These are phyloP conservation scores for Drosophila robusta DNA, from an alignment of 2,888 invertebrate genomes.

Conservation along the genomic window DNA sequence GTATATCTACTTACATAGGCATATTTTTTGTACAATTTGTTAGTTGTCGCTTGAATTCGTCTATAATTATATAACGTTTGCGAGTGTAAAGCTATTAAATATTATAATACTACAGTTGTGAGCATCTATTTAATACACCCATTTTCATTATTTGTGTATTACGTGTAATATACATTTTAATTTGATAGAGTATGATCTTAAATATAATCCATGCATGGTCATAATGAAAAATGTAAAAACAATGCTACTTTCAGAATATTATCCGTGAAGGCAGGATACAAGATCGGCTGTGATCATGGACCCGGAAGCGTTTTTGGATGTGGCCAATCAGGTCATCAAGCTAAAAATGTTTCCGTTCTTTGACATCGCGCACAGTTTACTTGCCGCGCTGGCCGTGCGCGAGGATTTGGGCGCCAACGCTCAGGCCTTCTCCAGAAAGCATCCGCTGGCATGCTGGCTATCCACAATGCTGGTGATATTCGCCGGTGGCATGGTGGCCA, in stretches of 20 bases:
- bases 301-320: constrained; percentile 97
- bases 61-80: constrained; percentile 52
- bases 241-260: constrained; percentile 37
- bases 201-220: neutral
- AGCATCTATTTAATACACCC: neutral
- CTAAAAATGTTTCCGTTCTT: constrained; percentile 99
- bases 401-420: constrained; percentile 97
- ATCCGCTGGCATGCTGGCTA: constrained; percentile 98
- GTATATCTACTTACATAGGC: constrained; percentile 14
- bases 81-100: neutral
- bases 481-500: constrained; percentile 98
- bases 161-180: neutral
- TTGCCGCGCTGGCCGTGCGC: constrained; percentile 96
- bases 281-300: constrained; percentile 88
- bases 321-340: constrained; percentile 99
- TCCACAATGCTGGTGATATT: constrained; percentile 99
- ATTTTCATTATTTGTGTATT: too few relatives aligned
- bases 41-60: constrained; percentile 16
- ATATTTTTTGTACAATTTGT: constrained; percentile 36
- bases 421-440: constrained; percentile 96
- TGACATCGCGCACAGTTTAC: constrained; percentile 97
- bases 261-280: constrained; percentile 67
- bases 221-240: neutral
- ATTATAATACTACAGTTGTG: neutral
- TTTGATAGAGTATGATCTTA: neutral